Percentiles rank a stretch among this genome's conserved stretches.
phyloP scores from a whole-genome alignment of 1,140 invertebrate species.

The Dermatophagoides farinae region DNA sequence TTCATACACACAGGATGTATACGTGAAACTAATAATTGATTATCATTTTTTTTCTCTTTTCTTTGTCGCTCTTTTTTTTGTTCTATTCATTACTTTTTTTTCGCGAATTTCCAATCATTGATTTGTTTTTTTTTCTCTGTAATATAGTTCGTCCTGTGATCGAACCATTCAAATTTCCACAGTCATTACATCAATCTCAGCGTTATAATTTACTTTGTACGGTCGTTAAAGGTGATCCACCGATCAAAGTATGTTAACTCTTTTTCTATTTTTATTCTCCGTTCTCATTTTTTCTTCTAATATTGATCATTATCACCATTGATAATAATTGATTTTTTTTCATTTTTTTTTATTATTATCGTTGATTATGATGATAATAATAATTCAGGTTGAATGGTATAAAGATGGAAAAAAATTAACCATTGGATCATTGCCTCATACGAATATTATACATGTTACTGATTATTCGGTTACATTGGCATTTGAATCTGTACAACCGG shows the following conservation, averaged over 20 bases:
- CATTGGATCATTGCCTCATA: slow-evolving; percentile 22
- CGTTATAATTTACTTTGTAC: slow-evolving; percentile 62
- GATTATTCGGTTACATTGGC: slow-evolving; percentile 19
- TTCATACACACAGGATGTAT: too few relatives aligned
- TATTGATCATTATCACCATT: not conserved
- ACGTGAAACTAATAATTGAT: too few relatives aligned
- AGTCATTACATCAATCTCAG: slow-evolving; percentile 59
- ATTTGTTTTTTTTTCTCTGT: slow-evolving; percentile 4
- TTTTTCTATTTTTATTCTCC: not conserved
- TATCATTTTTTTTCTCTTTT: too few relatives aligned
- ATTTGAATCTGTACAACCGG: slow-evolving; percentile 20
- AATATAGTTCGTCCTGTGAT: slow-evolving; percentile 22
- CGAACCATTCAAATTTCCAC: slow-evolving; percentile 30
- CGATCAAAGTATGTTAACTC: slow-evolving; percentile 29
- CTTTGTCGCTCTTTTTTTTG: too few relatives aligned
- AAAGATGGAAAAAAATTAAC: slow-evolving; percentile 25
- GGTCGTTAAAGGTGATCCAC: slow-evolving; percentile 54
- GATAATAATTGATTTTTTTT: not conserved
- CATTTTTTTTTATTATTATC: too few relatives aligned
- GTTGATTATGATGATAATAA: too few relatives aligned
- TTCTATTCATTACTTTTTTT: not conserved
- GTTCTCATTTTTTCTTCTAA: not conserved
- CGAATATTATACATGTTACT: slow-evolving; percentile 17
- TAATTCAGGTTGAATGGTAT: slow-evolving; percentile 18
- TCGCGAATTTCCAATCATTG: too few relatives aligned